Evolutionary conservation across 1,140 invertebrate genomes (phyloP), one percentile per base, ranked within the genome.

Genomic region (Drosophila equinoxialis): DNA sequence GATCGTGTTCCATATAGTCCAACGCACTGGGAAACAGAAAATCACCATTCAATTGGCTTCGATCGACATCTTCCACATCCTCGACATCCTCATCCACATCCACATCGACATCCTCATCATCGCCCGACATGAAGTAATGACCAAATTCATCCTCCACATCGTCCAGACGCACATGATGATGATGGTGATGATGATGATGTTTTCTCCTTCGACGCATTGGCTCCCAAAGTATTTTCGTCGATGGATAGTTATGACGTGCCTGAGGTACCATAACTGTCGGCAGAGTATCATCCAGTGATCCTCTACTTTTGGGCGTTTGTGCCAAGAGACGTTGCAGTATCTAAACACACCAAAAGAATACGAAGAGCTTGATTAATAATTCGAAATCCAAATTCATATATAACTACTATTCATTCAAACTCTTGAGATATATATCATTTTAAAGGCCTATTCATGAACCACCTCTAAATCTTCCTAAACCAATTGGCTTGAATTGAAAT

Each of bases 311-410:
- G 41, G 87, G 90, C 64, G 81, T 71, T 85, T 90, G 85, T 63
- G 90, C 90, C 74, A 92, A 60, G 54, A 92, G 80, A 73, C 89
- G 85, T 80, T 91, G 86, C 58, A 92, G 82, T 61, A 91, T 90
- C 90, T 92, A n/a, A 6, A 71, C 23, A 26, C 23, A 26, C 3
- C 23, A 26, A 26, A 0, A 26, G 23, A 26, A 26, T 26, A 26
- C 4, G 23, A 26, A 26, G 23, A 26, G 23, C 4, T 4, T 13
- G 3, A 45, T 45, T n/a, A 45, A 17, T 45, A 14, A 14, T 1
- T 8, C 10, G 13, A 13, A 14, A 45, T 30, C 6, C 0, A 30
- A 23, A 1, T 17, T 17, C 17, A 17, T 26, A 26, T 26, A 26
- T 26, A 26, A 23, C 2, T 23, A 23, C 20, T 23, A 23, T 23